Conservation (phyloP, 2,797 vertebrate species). For the Chaenodraco wilsoni region DNA sequence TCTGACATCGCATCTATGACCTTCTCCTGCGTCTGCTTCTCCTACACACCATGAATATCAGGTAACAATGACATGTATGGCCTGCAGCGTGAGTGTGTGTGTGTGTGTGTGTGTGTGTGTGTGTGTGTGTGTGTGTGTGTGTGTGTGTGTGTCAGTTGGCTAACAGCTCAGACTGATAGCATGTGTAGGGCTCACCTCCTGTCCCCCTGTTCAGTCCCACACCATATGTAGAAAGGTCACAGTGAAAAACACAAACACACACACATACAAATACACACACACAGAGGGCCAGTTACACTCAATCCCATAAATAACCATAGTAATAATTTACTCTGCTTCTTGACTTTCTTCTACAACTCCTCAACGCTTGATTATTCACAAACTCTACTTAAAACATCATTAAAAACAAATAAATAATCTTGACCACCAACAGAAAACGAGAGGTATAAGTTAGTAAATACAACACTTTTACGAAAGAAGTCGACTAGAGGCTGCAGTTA, state of each 20-base stretch:
- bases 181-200: constrained; percentile 70
- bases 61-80: constrained; percentile 70
- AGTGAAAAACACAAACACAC: constrained; percentile 20
- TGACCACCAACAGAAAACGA: constrained; percentile 13
- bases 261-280: constrained; percentile 4
- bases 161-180: constrained; percentile 67
- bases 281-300: background rate
- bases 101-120: constrained; percentile 23
- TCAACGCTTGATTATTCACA: constrained; percentile 4
- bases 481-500: constrained; percentile 5
- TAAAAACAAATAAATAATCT: constrained; percentile 27
- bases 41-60: constrained; percentile 69
- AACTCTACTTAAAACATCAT: constrained; percentile 16
- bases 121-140: constrained; percentile 22
- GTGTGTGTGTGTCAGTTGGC: constrained; percentile 42
- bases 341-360: constrained; percentile 13
- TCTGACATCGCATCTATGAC: constrained; percentile 70
- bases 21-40: constrained; percentile 69
- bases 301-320: background rate
- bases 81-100: constrained; percentile 39
- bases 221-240: constrained; percentile 79
- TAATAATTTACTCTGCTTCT: too few relatives aligned
- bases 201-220: constrained; percentile 63
- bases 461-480: background rate
- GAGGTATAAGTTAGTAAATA: background rate